Percentiles rank a stretch among this genome's conserved stretches.
phyloP scores from a whole-genome alignment of 2,797 vertebrate genomes.

The Gadopsis marmoratus region DNA sequence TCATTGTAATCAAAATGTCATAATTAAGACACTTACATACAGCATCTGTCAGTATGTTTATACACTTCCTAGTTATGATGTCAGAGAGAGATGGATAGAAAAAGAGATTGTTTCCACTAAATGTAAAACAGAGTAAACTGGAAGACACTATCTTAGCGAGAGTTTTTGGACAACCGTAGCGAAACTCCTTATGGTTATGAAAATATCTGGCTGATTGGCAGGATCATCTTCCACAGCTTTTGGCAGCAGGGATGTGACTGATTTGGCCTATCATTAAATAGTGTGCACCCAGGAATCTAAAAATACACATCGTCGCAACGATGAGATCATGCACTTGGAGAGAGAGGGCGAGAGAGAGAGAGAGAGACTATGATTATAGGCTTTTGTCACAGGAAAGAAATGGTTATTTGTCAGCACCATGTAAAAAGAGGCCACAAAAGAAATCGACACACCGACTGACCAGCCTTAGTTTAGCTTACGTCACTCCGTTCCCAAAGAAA shows the following conservation, averaged over 20 bases:
- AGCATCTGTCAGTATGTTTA: neutral
- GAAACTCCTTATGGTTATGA: conserved; percentile 50
- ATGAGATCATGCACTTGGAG: conserved; percentile 81
- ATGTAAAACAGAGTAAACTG: conserved; percentile 11
- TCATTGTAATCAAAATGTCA: neutral
- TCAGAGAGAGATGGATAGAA: neutral
- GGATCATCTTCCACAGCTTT: conserved; percentile 63
- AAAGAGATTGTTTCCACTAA: neutral
- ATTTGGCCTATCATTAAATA: conserved; percentile 82
- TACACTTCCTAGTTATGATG: neutral
- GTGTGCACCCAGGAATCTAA: conserved; percentile 76
- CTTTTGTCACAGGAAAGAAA: conserved; percentile 83
- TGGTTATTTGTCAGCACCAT: conserved; percentile 82
- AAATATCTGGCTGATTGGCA: conserved; percentile 61
- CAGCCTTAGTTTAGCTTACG: conserved; percentile 43
- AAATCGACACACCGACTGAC: conserved; percentile 66
- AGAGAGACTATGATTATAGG: conserved; percentile 81
- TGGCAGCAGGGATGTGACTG: conserved; percentile 63
- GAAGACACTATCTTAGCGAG: conserved; percentile 20
- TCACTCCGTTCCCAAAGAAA: conserved; percentile 57
- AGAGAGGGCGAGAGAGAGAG: conserved; percentile 64
- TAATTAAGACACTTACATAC: neutral
- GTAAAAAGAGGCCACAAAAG: conserved; percentile 71
- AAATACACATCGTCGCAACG: conserved; percentile 73
- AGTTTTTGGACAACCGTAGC: conserved; percentile 23